phyloP scores from a whole-genome alignment of 2,113 vertebrate species.

The Gallinago undulata region DNA sequence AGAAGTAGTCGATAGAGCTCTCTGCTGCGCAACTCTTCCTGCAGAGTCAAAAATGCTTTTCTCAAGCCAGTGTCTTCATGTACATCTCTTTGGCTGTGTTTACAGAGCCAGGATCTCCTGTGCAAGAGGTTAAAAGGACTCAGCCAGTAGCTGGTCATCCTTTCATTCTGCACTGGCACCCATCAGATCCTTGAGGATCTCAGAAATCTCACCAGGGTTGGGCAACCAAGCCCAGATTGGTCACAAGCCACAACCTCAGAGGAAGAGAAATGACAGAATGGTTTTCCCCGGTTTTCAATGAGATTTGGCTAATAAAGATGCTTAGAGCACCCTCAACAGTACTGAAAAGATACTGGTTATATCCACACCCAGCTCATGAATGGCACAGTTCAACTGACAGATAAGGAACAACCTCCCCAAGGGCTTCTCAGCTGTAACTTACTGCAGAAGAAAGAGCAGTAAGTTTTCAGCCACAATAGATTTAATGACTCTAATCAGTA shows the following conservation, averaged over 20 bases:
- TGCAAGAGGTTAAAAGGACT: background rate
- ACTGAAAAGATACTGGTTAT: background rate
- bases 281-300: background rate
- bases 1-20: background rate
- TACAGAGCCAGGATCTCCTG: background rate
- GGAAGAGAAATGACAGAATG: background rate
- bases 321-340: background rate
- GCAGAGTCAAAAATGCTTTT: background rate
- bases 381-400: background rate
- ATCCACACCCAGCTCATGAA: background rate
- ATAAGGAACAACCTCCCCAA: background rate
- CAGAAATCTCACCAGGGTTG: background rate
- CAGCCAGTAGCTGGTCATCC: background rate
- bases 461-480: background rate
- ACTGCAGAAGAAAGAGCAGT: background rate
- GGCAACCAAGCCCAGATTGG: background rate
- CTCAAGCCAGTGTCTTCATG: background rate
- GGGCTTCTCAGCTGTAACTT: background rate
- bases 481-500: background rate
- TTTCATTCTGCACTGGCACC: background rate
- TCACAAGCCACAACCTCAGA: background rate
- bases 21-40: background rate
- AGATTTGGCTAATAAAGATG: background rate
- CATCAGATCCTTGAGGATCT: background rate
- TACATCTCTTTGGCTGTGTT: background rate